Evolutionary conservation across 2,888 invertebrate genomes (phyloP), one percentile per base, ranked within the genome.

Genomic region (Torymus auratus): DNA sequence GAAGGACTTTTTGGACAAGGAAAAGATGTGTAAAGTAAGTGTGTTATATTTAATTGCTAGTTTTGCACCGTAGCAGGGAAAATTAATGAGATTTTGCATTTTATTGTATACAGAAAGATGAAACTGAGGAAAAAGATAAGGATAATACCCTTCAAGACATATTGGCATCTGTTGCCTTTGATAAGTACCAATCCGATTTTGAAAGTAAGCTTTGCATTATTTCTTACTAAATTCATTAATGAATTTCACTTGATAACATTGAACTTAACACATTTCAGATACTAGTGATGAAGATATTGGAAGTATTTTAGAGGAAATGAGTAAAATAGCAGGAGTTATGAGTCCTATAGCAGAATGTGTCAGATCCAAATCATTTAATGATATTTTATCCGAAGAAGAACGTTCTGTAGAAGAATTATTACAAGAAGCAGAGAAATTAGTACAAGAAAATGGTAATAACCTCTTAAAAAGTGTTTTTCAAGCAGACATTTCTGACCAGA

Each of bases 241-340:
- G 41, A 41, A 7, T 7, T 41, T 4, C 41, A 41, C 7, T 41
- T 41, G 7, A 41, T 41, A 41, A 41, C 1, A 7, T 41, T 41
- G 5, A 41, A 41, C 41, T 4, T 5, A 10, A 70, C n/a, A 64
- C 74, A 15, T 41, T 41, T 41, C 23, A 90, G 90, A 89, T 86
- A 89, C 89, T 2, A 90, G 90, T 11, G 90, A 90, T 52, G 90
- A 91, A 58, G 91, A 91, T 23, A 90, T 90, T 56, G 89, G 90
- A 58, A 90, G 89, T 80, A 88, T 91, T 72, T 82, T 91, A 23
- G 91, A 91, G 77, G 90, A 90, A 81, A 90, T 91, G 85, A 90
- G 89, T 77, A 91, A 89, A 83, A 88, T 90, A 28, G 89, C 90
- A 2, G 89, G 86, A 12, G 87, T 87, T 2, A 71, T 89, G 20